Evolutionary conservation across 2,888 invertebrate species (phyloP).

Genomic region (Geotrupes spiniger): DNA sequence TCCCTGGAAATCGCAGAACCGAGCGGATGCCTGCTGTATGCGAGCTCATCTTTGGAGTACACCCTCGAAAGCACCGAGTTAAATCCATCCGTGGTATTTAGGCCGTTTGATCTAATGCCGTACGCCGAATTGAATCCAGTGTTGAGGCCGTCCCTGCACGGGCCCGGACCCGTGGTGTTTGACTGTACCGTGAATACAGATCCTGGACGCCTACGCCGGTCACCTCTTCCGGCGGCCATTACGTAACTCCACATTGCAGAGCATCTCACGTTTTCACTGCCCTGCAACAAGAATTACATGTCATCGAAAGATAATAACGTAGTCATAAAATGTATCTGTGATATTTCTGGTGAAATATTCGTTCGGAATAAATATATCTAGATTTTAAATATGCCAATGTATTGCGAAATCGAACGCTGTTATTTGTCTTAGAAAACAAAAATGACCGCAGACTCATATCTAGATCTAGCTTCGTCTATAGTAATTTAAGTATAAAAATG

Average conservation of each 20-base stretch:
- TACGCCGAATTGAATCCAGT: constrained; percentile 23
- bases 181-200: constrained; percentile 45
- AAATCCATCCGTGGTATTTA: constrained; percentile 24
- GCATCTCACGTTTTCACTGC: constrained; percentile 38
- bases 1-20: constrained; percentile 38
- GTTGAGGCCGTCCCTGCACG: constrained; percentile 38
- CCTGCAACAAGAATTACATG: too few relatives aligned
- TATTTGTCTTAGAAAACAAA: too few relatives aligned
- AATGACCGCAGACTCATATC: too few relatives aligned
- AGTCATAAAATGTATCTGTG: too few relatives aligned
- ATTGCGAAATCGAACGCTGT: too few relatives aligned
- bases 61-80: constrained; percentile 26
- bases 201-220: constrained; percentile 52
- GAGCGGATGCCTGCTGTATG: constrained; percentile 18
- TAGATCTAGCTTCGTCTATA: too few relatives aligned
- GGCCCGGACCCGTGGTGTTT: constrained; percentile 37
- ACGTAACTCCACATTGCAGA: constrained; percentile 70
- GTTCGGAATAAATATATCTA: too few relatives aligned
- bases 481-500: too few relatives aligned
- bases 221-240: constrained; percentile 68
- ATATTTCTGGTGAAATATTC: too few relatives aligned
- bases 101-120: constrained; percentile 31
- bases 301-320: too few relatives aligned
- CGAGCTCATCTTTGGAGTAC: constrained; percentile 26
- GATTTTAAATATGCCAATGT: too few relatives aligned